Percentiles rank a stretch among this genome's conserved stretches.
Evolutionary conservation across 2,888 invertebrate genomes (phyloP).

Genomic region (Drosophila flavopinicola): DNA sequence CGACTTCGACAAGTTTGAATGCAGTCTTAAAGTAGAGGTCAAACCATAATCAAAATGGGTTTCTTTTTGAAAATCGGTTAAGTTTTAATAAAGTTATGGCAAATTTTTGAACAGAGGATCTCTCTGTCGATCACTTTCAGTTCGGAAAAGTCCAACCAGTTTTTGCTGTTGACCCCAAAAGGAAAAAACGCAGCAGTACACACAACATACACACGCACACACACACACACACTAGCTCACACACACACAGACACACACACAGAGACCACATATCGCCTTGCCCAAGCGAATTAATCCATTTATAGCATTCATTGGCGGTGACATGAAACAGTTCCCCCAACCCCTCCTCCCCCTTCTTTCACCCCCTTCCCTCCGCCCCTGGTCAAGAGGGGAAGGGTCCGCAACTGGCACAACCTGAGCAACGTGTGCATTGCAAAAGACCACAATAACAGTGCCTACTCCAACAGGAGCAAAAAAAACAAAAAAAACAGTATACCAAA

Average conservation of each 20-base stretch:
- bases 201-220: conserved; percentile 20
- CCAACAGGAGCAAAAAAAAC: too few species aligned
- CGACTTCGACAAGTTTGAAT: too few species aligned
- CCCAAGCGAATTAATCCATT: conserved; percentile 76
- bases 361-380: too few species aligned
- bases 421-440: conserved; percentile 18
- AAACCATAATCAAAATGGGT: too few species aligned
- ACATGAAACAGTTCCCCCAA: conserved; percentile 56
- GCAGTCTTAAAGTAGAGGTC: too few species aligned
- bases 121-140: too few species aligned
- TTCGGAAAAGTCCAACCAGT: too few species aligned
- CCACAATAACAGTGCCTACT: conserved; percentile 26
- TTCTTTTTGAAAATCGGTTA: too few species aligned
- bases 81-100: too few species aligned
- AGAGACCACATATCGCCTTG: conserved; percentile 43
- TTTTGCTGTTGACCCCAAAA: conserved; percentile 47
- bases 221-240: conserved; percentile 9
- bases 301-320: conserved; percentile 75
- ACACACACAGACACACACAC: conserved; percentile 15
- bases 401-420: conserved; percentile 28
- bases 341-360: too few species aligned
- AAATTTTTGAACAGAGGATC: too few species aligned
- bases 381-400: conserved; percentile 21
- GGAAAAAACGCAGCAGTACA: conserved; percentile 12
- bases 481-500: background rate